These are phyloP conservation scores for Miichthys miiuy DNA, from an alignment of 2,797 vertebrate species.

Conservation along the genomic window DNA sequence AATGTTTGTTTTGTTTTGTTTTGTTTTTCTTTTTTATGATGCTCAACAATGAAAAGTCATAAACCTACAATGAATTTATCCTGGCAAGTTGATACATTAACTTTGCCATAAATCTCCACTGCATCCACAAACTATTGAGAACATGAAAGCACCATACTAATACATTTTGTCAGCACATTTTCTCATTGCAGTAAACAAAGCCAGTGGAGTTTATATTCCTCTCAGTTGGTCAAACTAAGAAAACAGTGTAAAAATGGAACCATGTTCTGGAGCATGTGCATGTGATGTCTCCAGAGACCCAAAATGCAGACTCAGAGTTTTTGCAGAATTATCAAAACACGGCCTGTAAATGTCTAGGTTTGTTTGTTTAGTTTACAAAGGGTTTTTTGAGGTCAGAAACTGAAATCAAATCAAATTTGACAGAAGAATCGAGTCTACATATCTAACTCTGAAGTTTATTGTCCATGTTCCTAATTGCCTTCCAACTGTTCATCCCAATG, in stretches of 20 bases:
- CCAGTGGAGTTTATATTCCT: neutral
- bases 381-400: conserved; percentile 15
- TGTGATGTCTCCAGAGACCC: conserved; percentile 4
- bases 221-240: conserved; percentile 10
- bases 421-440: neutral
- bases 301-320: neutral
- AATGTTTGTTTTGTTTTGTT: neutral
- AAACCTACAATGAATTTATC: neutral
- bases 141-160: neutral
- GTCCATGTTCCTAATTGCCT: neutral
- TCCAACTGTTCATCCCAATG: neutral
- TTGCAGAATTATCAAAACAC: conserved; percentile 23
- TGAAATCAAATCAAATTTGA: neutral
- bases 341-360: neutral
- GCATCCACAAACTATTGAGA: conserved; percentile 5
- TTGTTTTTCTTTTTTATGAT: neutral
- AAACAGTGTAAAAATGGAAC: neutral
- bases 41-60: neutral
- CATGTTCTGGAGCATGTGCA: conserved; percentile 5
- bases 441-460: neutral
- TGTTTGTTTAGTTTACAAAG: conserved; percentile 21
- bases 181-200: conserved; percentile 5
- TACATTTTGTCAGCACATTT: conserved; percentile 33
- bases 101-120: neutral
- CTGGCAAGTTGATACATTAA: neutral